Evolutionary conservation across 2,797 vertebrate genomes (phyloP).

Genomic region (Sebastiscus albofasciatus): DNA sequence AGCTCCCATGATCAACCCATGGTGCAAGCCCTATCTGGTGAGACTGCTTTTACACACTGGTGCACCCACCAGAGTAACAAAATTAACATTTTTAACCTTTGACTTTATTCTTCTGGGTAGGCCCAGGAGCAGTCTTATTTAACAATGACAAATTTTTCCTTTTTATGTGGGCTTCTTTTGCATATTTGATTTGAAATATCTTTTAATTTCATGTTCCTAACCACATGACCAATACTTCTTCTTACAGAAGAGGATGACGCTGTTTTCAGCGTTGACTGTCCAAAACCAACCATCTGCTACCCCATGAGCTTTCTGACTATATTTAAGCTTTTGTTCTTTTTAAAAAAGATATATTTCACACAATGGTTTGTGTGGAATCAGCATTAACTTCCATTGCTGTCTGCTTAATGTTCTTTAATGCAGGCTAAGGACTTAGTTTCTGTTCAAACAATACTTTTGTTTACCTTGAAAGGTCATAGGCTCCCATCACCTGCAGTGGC

Average conservation of each 20-base stretch:
- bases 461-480: neutral
- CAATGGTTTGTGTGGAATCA: neutral
- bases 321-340: neutral
- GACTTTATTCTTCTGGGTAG: neutral
- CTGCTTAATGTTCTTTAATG: neutral
- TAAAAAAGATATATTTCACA: neutral
- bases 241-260: neutral
- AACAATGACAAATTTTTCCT: accelerated
- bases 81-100: neutral
- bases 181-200: neutral
- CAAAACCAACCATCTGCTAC: neutral
- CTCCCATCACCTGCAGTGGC: neutral
- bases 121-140: neutral
- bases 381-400: neutral
- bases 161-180: neutral
- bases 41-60: slow-evolving; percentile 49
- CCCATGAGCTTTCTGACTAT: neutral
- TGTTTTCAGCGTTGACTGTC: neutral
- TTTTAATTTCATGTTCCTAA: neutral
- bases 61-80: neutral
- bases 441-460: neutral
- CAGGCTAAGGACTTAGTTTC: neutral
- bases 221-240: neutral
- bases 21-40: slow-evolving; percentile 91
- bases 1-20: slow-evolving; percentile 93